A percentile compares a stretch with the other conserved stretches of the same genome.
These are phyloP conservation scores for Cairina moschata DNA, from an alignment of 2,113 vertebrate species.

Conservation along the genomic window DNA sequence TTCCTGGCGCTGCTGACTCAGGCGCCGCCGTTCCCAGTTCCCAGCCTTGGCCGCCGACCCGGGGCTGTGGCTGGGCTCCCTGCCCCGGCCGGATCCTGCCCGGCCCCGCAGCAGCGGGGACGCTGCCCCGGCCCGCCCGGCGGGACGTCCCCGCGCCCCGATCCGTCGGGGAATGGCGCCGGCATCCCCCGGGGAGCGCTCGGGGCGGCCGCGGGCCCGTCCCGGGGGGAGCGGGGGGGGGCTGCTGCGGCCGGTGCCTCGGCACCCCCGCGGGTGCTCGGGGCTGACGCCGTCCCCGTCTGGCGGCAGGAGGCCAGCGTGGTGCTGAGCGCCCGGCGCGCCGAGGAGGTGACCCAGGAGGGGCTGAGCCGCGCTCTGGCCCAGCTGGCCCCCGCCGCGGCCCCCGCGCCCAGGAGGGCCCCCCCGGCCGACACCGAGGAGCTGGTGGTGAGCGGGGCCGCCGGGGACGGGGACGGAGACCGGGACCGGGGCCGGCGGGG, in stretches of 20 bases:
- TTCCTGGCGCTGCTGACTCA: constrained; percentile 42
- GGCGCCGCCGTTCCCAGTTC: constrained; percentile 26
- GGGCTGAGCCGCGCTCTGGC: constrained; percentile 1
- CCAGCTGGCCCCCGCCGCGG: neutral
- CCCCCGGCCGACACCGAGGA: neutral
- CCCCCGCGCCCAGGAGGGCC: neutral
- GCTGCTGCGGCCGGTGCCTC: neutral
- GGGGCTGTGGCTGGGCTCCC: neutral
- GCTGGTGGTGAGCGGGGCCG: constrained; percentile 15
- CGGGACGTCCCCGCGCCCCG: neutral
- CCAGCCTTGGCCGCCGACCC: neutral
- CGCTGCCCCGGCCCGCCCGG: neutral
- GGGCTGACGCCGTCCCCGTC: neutral
- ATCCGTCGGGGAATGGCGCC: neutral
- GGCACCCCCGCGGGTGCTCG: neutral
- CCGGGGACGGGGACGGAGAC: neutral
- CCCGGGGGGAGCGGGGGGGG: neutral
- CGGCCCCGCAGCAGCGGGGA: neutral
- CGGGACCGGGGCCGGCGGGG: neutral
- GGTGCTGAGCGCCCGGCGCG: constrained; percentile 1
- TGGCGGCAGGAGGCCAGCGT: constrained; percentile 37
- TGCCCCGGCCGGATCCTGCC: neutral
- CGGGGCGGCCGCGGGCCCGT: neutral
- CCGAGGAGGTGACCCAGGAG: constrained; percentile 39
- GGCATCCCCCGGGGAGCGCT: neutral